Evolutionary conservation across 2,797 vertebrate species (phyloP), one percentile per base, ranked within the genome.

Genomic region (Hippopotamyrus pictus): DNA sequence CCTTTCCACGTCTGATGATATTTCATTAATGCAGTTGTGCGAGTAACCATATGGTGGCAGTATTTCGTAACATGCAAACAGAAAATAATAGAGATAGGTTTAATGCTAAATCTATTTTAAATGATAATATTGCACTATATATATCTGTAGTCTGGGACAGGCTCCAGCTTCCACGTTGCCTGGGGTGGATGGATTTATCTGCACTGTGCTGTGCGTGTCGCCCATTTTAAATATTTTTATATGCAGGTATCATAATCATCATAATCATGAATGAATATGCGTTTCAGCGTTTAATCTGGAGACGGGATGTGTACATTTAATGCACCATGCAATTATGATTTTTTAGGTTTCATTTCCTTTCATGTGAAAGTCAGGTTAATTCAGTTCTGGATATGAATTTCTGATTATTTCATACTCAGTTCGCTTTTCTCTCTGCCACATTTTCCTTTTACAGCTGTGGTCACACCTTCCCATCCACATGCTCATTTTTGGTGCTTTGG

Each of bases 291-390:
- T 85, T 85, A 48, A 51, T 50, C 14, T 22, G 44, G 22, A 44
- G 2, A 48, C 8, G 2, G 25, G 19, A 85, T 50, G 46, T 12
- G 3, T n/a, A 48, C n/a, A 25, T 85, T 85, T 85, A 48, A 25
- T 50, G 44, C 22, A 51, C 44, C 48, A 85, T 44, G n/a, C n/a
- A 48, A 25, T 51, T 85, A 14, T 48, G 44, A 19, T 22, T 51
- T 50, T 85, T 85, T 79, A 79, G 46, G 48, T 85, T 85, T 85
- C 82, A 84, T 79, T 44, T 79, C 33, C 73, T 51, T 85, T 85
- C 41, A 51, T 85, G 37, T 51, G 22, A 22, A 51, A 85, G 9
- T 48, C 82, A 6, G 22, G 46, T 5, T 50, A 50, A 85, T 85
- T 85, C 51, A 12, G 33, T 51, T 85, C 19, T 85, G 48, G 46